Conservation (phyloP, 2,113 vertebrate species). For the Sylvia atricapilla region DNA sequence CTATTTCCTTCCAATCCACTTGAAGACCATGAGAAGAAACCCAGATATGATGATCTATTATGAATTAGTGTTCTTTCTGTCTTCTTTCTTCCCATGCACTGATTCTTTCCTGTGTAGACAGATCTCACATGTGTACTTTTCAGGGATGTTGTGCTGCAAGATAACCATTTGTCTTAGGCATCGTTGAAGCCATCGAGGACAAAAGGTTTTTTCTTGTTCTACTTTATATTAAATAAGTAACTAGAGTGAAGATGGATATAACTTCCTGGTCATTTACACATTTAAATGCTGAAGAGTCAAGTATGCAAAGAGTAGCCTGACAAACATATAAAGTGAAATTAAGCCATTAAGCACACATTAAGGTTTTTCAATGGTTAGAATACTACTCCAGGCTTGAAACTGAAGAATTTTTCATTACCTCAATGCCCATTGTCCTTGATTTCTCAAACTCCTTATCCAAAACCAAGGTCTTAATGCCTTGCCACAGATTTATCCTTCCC, state of each 20-base stretch:
- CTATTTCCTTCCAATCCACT: background rate
- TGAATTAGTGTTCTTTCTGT: background rate
- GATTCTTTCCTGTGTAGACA: background rate
- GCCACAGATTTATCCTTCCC: fast-evolving
- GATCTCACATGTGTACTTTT: background rate
- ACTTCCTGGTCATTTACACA: background rate
- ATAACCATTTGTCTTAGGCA: background rate
- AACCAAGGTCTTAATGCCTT: background rate
- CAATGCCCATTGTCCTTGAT: background rate
- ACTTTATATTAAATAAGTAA: background rate
- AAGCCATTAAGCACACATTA: background rate
- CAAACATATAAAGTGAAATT: background rate
- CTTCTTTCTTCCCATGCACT: background rate
- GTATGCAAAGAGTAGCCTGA: background rate
- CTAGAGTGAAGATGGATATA: background rate
- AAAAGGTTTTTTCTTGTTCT: background rate
- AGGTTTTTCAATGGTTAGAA: background rate
- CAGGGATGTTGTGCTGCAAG: background rate
- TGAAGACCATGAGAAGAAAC: background rate
- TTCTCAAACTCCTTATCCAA: background rate
- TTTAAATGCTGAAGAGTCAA: background rate
- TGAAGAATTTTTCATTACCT: background rate
- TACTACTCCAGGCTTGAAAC: background rate
- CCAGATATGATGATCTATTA: background rate
- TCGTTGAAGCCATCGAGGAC: background rate